Conservation (phyloP, 1,140 invertebrate species). For the Liolophura sinensis region DNA sequence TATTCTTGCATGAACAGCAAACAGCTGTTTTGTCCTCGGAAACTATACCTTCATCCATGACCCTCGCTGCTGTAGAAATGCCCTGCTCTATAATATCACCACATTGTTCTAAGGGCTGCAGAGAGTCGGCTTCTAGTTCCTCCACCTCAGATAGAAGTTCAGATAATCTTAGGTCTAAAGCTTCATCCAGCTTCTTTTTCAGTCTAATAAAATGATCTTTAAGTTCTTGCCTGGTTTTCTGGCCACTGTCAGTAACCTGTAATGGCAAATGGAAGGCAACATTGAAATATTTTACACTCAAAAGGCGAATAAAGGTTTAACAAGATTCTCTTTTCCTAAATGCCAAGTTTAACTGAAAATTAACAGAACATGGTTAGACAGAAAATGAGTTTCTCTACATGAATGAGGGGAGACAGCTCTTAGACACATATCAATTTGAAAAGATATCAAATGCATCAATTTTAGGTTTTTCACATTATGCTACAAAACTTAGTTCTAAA, state of each 20-base stretch:
- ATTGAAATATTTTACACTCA: neutral
- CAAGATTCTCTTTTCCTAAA: too few relatives aligned
- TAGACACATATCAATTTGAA: too few relatives aligned
- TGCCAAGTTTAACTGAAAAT: too few relatives aligned
- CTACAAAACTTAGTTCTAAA: too few relatives aligned
- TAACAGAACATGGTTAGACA: too few relatives aligned
- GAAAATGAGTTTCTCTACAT: too few relatives aligned
- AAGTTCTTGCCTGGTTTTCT: constrained; percentile 26
- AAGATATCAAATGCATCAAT: too few relatives aligned
- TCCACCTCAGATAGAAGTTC: constrained; percentile 32
- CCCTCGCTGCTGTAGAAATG: constrained; percentile 25
- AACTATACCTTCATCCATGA: constrained; percentile 43
- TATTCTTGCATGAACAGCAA: too few relatives aligned
- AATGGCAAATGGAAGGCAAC: constrained; percentile 5
- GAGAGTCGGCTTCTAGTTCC: constrained; percentile 25
- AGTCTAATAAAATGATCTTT: constrained; percentile 32
- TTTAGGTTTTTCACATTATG: too few relatives aligned
- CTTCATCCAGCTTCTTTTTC: constrained; percentile 28
- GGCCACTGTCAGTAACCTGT: constrained; percentile 35
- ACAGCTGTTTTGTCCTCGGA: too few relatives aligned
- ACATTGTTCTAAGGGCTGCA: constrained; percentile 35
- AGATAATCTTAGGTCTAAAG: constrained; percentile 27
- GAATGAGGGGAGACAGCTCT: too few relatives aligned
- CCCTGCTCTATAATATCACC: constrained; percentile 36
- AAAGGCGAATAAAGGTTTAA: neutral